Base-by-base conservation (phyloP, 2,113 vertebrate species). In the Gila orcuttii region DNA sequence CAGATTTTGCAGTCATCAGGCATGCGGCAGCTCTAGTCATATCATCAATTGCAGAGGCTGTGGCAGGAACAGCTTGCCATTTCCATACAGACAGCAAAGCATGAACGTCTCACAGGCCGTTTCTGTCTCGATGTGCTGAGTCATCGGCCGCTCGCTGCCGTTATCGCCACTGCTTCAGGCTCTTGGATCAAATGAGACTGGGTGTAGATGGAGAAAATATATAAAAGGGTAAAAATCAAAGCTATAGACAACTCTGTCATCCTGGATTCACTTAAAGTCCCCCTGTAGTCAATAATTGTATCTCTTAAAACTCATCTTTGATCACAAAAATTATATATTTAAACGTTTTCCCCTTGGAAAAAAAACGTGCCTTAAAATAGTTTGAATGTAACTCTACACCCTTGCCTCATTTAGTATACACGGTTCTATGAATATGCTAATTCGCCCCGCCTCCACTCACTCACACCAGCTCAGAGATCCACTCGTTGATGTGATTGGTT, bases 1-100 rank as follows among this genome's bases (percentile, higher is more conserved):
- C 50, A 69, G 77, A 17, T 86, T 80, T 82, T 86, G 79, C 85
- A 75, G 79, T 62, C 79, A 50, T 86, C 69, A 62, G 78, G 78
- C 57, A 82, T 82, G 79, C 79, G 5, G 85, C 68, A 28, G 68
- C 33, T 81, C 68, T 23, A 82, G 66, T 71, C 85, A 86, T 75
- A 86, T 80, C 85, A 86, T 71, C 85, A 81, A 74, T 74, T 62
- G 45, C 31, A 60, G 79, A 86, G 85, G 78, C 68, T 86, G 71
- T 74, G 57, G 85, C 55, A 50, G 39, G 66, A 86, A 82, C 85
- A 86, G 85, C 85, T 82, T 86, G 55, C 68, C 85, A 82, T 86
- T 75, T 81, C 69, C 78, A 86, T 82, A 74, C 85, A 86, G 78
- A 82, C 68, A 66, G 79, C 19, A 79, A 74, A 79, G 85, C 85